These are phyloP conservation scores for Toxotes chatareus DNA, from an alignment of 2,113 vertebrate species.

Conservation along the genomic window DNA sequence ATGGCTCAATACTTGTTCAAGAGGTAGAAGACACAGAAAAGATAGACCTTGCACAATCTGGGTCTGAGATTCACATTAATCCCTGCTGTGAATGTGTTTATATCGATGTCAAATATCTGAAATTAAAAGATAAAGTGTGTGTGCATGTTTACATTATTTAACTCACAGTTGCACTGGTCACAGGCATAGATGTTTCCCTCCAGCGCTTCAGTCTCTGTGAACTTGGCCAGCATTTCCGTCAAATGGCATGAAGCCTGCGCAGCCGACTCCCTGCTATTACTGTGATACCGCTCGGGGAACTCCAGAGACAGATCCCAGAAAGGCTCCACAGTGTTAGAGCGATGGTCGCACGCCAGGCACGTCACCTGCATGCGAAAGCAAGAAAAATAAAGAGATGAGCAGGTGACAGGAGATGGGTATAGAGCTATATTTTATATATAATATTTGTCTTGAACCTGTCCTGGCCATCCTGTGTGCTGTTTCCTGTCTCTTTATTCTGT, in stretches of 20 bases:
- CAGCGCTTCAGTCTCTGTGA: slow-evolving; percentile 97
- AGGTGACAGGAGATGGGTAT: background rate
- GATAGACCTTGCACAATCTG: background rate
- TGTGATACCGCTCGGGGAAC: slow-evolving; percentile 97
- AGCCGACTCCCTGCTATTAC: slow-evolving; percentile 74
- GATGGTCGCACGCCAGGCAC: slow-evolving; percentile 93
- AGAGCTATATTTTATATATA: background rate
- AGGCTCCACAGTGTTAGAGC: slow-evolving; percentile 96
- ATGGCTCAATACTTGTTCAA: background rate
- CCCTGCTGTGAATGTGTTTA: background rate
- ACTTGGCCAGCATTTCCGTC: slow-evolving; percentile 98
- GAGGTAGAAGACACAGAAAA: background rate
- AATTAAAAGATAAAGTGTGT: background rate
- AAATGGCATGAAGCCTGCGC: slow-evolving; percentile 88
- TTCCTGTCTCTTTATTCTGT: background rate
- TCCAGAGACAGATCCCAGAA: slow-evolving; percentile 99
- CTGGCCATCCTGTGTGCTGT: background rate
- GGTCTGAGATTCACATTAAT: background rate
- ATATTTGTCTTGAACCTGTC: background rate
- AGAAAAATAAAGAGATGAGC: background rate
- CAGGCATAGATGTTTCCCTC: slow-evolving; percentile 98
- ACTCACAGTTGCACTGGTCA: slow-evolving; percentile 98
- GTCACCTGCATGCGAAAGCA: slow-evolving; percentile 87
- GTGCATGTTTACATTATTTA: background rate
- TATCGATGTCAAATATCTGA: background rate